phyloP scores from a whole-genome alignment of 2,888 invertebrate genomes.

The Ochropleura plecta region DNA sequence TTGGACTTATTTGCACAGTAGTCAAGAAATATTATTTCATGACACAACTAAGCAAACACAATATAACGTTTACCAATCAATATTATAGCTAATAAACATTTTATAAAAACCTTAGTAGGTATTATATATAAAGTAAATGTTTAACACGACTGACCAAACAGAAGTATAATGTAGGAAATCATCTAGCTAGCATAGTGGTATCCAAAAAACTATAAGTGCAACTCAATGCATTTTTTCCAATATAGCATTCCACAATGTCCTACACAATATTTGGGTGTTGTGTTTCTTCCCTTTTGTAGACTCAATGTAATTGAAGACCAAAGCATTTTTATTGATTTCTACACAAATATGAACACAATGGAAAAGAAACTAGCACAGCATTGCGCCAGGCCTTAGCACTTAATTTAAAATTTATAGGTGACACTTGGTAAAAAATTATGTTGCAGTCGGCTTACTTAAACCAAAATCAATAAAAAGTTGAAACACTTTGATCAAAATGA shows the following conservation, averaged over 20 bases:
- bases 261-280: too few species aligned
- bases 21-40: conserved; percentile 32
- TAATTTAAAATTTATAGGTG: conserved; percentile 3
- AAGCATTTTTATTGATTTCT: conserved; percentile 6
- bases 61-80: conserved; percentile 31
- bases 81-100: conserved; percentile 27
- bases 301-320: neutral
- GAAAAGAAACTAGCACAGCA: neutral
- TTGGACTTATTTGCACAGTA: conserved; percentile 24
- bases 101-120: conserved; percentile 10
- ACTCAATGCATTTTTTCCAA: neutral
- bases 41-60: conserved; percentile 13
- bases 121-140: conserved; percentile 6
- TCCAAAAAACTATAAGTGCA: neutral
- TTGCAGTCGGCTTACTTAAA: neutral
- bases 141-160: neutral
- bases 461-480: neutral
- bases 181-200: neutral
- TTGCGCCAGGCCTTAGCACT: neutral
- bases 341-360: neutral
- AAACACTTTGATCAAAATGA: neutral
- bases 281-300: neutral
- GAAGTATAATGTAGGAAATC: conserved; percentile 2
- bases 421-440: neutral
- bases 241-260: neutral